Percentiles rank a stretch among this genome's conserved stretches.
phyloP scores from a whole-genome alignment of 2,797 vertebrate species.

The Schizothorax lantsangensis region DNA sequence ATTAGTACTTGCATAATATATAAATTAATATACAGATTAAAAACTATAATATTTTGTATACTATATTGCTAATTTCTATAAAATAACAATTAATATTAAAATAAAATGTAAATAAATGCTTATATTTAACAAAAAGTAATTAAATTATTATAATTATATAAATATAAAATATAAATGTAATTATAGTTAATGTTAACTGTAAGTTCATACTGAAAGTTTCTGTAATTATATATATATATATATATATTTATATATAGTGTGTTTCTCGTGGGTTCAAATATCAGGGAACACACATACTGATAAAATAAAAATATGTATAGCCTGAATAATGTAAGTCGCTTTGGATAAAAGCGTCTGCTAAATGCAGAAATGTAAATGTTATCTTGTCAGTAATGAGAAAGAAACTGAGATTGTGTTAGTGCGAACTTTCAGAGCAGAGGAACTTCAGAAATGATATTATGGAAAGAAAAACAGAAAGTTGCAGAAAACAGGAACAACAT shows the following conservation, averaged over 20 bases:
- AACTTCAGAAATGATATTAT: background rate
- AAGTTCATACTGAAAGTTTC: background rate
- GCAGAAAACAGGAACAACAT: slow-evolving; percentile 62
- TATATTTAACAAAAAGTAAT: background rate
- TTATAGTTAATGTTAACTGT: background rate
- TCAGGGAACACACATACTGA: too few species aligned
- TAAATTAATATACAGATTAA: background rate
- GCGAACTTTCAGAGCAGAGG: background rate
- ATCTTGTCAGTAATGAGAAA: background rate
- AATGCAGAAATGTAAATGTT: too few species aligned
- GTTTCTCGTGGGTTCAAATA: too few species aligned
- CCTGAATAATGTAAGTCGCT: too few species aligned
- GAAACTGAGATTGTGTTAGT: background rate
- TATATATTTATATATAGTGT: too few species aligned
- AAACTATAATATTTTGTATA: background rate
- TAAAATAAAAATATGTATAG: too few species aligned
- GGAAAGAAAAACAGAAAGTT: background rate
- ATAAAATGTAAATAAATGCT: background rate
- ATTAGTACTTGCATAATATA: background rate
- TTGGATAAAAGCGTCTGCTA: too few species aligned
- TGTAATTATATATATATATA: background rate
- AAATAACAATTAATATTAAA: background rate
- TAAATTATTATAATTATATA: too few species aligned
- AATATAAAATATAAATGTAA: background rate
- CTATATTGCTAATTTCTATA: background rate